Evolutionary conservation across 2,888 invertebrate species (phyloP).

Genomic region (Ichneumoninae sp.): DNA sequence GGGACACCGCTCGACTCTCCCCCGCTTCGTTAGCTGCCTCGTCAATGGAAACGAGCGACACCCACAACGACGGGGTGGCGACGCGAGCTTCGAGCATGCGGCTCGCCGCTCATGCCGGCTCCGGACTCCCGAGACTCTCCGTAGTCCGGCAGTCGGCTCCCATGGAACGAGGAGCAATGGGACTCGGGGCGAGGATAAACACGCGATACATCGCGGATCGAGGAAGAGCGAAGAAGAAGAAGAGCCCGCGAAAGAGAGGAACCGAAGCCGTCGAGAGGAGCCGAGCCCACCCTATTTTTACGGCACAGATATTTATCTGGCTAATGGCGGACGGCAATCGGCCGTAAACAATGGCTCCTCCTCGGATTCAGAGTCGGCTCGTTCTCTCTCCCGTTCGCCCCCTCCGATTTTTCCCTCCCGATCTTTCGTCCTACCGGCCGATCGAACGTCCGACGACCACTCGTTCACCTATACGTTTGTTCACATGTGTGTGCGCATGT

Average conservation of each 20-base stretch:
- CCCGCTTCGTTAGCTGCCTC: slow-evolving; percentile 45
- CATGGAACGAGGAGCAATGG: slow-evolving; percentile 43
- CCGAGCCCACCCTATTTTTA: slow-evolving; percentile 69
- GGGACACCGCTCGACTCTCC: not conserved
- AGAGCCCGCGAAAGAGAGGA: slow-evolving; percentile 31
- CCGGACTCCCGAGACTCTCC: not conserved
- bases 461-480: slow-evolving; percentile 26
- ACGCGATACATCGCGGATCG: too few relatives aligned
- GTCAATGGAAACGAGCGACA: slow-evolving; percentile 55
- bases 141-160: slow-evolving; percentile 1
- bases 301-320: slow-evolving; percentile 70
- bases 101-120: too few relatives aligned
- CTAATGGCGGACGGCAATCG: slow-evolving; percentile 71
- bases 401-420: slow-evolving; percentile 13
- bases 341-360: slow-evolving; percentile 70
- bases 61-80: not conserved
- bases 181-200: slow-evolving; percentile 2
- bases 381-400: slow-evolving; percentile 7
- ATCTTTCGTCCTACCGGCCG: slow-evolving; percentile 37
- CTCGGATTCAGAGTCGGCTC: slow-evolving; percentile 34
- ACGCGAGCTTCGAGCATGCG: slow-evolving; percentile 10
- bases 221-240: slow-evolving; percentile 18
- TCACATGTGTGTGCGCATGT: not conserved
- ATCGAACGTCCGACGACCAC: slow-evolving; percentile 32
- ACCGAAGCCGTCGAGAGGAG: slow-evolving; percentile 53